Base-by-base conservation (phyloP, 2,113 vertebrate species). In the Seriola rivoliana region DNA sequence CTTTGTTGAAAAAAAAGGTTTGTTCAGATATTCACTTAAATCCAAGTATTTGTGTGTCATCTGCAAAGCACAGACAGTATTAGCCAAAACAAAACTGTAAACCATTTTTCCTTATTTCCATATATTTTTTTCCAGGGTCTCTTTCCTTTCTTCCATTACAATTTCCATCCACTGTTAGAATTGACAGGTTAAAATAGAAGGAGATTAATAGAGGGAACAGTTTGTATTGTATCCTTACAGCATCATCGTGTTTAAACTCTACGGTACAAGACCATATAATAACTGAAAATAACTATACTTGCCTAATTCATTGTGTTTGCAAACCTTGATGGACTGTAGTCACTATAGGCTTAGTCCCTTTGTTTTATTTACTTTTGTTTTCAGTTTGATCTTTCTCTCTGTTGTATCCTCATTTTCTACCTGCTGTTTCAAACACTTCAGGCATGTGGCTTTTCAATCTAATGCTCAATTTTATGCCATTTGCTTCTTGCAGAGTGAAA, bases 401-500 rank as follows among this genome's bases (percentile, higher is more conserved):
- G n/a, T 64, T 80, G 32, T 48, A 21, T 48, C 11, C 5, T 75
- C 21, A 9, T 16, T 52, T 71, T 75, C 25, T 54, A 32, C 38
- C 23, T 75, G 75, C 34, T 83, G 74, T 59, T 83, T 78, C 57
- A 77, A 67, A 78, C 42, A 84, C 75, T 80, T 8, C 8, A 29
- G 25, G 23, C 44, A 60, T 70, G 52, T 71, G 21, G 46, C 4
- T 67, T 63, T 79, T 66, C 64, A 87, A 75, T 83, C 10, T 63
- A 57, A 69, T 59, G 34, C 75, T 89, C 83, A 89, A 79, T 84
- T 80, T 44, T 75, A 75, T 84, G 48, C 71, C 65, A 80, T 82
- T 87, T 79, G 69, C 59, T 60, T 79, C 78, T 76, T 50, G 32
- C 55, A 84, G 72, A 85, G 66, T 46, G 44, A 85, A 52, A 59